Evolutionary conservation across 1,140 invertebrate species (phyloP), one percentile per base, ranked within the genome.

Genomic region (Teleogryllus occipitalis): DNA sequence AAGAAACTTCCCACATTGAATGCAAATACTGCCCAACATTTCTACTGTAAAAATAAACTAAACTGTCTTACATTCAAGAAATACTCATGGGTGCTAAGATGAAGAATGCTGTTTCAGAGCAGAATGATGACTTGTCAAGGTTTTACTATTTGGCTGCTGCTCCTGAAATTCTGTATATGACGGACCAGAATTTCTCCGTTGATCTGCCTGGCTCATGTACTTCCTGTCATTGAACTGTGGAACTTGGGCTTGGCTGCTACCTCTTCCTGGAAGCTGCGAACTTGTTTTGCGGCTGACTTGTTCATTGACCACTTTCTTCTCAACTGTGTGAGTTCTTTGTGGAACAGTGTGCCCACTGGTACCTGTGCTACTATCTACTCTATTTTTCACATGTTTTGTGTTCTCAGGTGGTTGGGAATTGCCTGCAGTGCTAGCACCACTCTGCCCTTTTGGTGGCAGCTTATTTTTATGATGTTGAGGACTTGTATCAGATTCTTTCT

Each of bases 71-170:
- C 27, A 39, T 39, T 18, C 74, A n/a, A 21, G 14, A 48, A 18
- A 48, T n/a, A 77, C 12, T 48, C 47, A 77, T 21, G 39, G 48
- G 7, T 77, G 76, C 76, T 77, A 77, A 77, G 76, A 77, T n/a
- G 76, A 54, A 10, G 76, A 77, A 54, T 77, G 76, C 21, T 77
- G 47, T n/a, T 77, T 77, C 12, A 77, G 47, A 21, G 47, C 76
- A 54, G n/a, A 21, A 49, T 75, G 74, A 21, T 77, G 76, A 77
- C 47, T 77, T 18, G 15, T 18, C 21, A 77, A 54, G 5, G 47
- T 77, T 49, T 77, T 77, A 15, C 47, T 76, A 46, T 47, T 39
- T 18, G 12, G 39, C 47, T 76, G 7, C 47, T 47, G 39, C 15
- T 76, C 47, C 21, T n/a, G 75, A 76, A 65, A 65, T 65, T 65